phyloP scores from a whole-genome alignment of 2,797 vertebrate genomes.

The Macrochelys suwanniensis region DNA sequence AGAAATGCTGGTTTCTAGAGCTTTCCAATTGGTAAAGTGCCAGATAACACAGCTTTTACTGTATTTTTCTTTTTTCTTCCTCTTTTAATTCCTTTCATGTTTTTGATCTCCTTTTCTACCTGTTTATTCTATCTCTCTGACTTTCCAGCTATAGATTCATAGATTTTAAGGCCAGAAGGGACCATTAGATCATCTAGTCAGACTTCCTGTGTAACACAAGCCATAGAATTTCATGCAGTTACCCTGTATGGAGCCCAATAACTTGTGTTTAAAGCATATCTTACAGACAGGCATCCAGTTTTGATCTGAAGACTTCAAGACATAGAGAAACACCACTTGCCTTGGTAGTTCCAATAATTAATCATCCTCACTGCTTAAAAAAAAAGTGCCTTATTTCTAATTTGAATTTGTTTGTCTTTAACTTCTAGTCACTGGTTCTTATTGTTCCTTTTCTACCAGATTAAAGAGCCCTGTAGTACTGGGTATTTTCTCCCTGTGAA shows the following conservation, averaged over 20 bases:
- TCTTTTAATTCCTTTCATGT: background rate
- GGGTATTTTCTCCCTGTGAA: background rate
- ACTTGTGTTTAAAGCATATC: background rate
- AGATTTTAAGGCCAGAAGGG: background rate
- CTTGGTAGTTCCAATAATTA: background rate
- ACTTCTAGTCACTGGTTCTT: background rate
- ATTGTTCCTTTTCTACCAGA: background rate
- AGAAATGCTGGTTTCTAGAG: no score
- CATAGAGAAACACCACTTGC: background rate
- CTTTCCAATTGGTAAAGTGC: no score
- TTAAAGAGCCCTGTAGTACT: background rate
- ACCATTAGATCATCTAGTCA: background rate
- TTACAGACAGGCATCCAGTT: background rate
- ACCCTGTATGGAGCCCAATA: background rate
- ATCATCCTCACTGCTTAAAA: background rate
- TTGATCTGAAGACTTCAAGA: background rate
- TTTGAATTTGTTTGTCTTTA: background rate
- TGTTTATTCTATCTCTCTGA: background rate
- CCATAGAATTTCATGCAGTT: background rate
- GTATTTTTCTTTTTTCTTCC: background rate
- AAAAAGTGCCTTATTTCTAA: background rate
- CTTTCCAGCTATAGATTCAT: background rate
- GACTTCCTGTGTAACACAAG: background rate
- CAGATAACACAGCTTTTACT: no score
- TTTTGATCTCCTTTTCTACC: background rate